These are phyloP conservation scores for Zoanthus sansibaricus DNA, from an alignment of 92 coral and sea anemone species.

Conservation along the genomic window DNA sequence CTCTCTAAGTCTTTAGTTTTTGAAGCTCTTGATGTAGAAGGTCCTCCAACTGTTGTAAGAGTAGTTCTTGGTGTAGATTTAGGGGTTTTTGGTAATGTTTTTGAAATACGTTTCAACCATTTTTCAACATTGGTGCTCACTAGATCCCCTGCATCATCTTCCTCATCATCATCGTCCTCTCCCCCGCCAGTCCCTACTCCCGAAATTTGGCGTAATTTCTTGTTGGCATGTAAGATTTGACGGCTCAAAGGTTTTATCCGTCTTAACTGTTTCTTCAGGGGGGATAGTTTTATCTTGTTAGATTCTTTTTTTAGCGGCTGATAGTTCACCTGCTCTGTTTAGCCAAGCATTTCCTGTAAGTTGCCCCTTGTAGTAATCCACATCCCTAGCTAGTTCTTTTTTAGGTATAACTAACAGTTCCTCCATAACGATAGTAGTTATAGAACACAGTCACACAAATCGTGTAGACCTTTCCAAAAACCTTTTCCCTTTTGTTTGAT, in stretches of 20 bases:
- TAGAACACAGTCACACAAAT: neutral
- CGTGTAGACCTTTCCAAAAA: neutral
- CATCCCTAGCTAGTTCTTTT: too few species aligned
- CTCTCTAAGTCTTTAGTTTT: too few species aligned
- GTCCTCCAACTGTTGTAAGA: too few species aligned
- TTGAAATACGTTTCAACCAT: too few species aligned
- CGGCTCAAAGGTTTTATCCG: neutral
- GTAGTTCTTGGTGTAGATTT: too few species aligned
- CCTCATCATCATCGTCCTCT: too few species aligned
- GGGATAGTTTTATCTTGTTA: neutral
- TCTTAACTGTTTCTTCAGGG: neutral
- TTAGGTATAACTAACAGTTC: neutral
- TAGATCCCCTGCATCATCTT: too few species aligned
- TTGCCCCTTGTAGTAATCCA: too few species aligned
- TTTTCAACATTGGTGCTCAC: too few species aligned
- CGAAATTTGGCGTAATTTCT: neutral
- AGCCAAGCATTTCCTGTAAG: neutral
- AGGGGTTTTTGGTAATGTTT: too few species aligned
- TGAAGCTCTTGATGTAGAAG: too few species aligned
- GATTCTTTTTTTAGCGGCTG: neutral
- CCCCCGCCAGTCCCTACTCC: too few species aligned
- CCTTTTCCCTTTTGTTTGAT: neutral
- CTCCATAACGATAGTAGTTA: neutral
- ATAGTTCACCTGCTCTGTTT: neutral
- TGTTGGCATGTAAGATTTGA: neutral